phyloP scores from a whole-genome alignment of 2,113 vertebrate species.

The Microtus pennsylvanicus region DNA sequence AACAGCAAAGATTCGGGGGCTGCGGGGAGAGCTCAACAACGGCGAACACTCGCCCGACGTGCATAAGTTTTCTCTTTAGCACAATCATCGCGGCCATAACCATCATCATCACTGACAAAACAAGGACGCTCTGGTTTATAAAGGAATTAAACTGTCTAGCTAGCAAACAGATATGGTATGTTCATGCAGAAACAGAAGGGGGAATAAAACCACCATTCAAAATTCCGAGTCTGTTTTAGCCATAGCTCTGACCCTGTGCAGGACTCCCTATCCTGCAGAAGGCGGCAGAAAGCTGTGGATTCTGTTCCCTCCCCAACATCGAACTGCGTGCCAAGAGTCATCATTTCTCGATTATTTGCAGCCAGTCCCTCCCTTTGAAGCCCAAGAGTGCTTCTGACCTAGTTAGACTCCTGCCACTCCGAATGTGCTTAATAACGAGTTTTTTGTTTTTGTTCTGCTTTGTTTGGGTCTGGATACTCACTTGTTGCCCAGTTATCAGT shows the following conservation, averaged over 20 bases:
- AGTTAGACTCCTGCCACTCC: constrained; percentile 71
- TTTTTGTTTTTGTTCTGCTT: background rate
- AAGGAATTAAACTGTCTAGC: background rate
- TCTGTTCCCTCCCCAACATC: constrained; percentile 75
- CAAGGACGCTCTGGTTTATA: background rate
- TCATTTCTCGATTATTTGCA: constrained; percentile 68
- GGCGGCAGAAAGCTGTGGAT: constrained; percentile 51
- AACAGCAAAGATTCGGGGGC: background rate
- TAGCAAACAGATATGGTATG: background rate
- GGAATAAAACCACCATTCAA: background rate
- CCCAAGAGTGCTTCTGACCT: constrained; percentile 76
- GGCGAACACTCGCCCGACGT: background rate
- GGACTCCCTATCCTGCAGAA: background rate
- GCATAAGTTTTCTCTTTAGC: background rate
- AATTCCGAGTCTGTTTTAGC: background rate
- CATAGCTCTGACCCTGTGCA: background rate
- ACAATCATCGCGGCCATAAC: background rate
- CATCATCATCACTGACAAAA: background rate
- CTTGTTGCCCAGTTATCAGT: constrained; percentile 98
- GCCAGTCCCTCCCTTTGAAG: constrained; percentile 68
- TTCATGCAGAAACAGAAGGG: background rate
- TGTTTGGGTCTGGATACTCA: constrained; percentile 84
- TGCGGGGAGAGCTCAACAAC: background rate
- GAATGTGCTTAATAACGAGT: constrained; percentile 75
- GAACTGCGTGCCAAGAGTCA: constrained; percentile 65